These are phyloP conservation scores for Syngnathus rostellatus DNA, from an alignment of 2,797 vertebrate species.

Conservation along the genomic window DNA sequence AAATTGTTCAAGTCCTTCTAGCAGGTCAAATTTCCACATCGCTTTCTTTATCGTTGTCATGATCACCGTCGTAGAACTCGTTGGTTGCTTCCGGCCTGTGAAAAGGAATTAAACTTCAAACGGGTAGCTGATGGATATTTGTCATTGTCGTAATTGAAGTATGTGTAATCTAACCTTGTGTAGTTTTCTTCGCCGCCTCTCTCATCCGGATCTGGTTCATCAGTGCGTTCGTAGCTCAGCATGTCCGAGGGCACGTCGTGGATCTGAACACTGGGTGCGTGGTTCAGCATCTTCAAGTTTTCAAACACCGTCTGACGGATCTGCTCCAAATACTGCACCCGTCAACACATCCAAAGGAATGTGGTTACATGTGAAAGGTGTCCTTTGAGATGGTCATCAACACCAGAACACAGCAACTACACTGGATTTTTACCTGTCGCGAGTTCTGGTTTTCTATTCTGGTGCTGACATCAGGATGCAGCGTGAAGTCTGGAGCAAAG, in stretches of 20 bases:
- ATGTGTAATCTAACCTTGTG: constrained; percentile 67
- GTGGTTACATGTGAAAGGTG: not conserved
- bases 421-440: constrained; percentile 74
- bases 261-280: constrained; percentile 95
- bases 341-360: not conserved
- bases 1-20: not conserved
- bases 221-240: constrained; percentile 87
- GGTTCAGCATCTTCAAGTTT: constrained; percentile 98
- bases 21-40: constrained; percentile 87
- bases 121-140: not conserved
- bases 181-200: constrained; percentile 90
- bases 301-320: constrained; percentile 97
- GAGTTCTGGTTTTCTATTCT: constrained; percentile 99
- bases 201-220: constrained; percentile 90
- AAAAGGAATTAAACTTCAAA: not conserved
- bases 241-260: constrained; percentile 93
- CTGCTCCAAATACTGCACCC: constrained; percentile 87
- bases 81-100: constrained; percentile 88
- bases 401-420: not conserved
- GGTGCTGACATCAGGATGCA: constrained; percentile 96
- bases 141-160: not conserved
- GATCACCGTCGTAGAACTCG: constrained; percentile 95
- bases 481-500: constrained; percentile 96
- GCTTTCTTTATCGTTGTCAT: constrained; percentile 98
- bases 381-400: not conserved